Base-by-base conservation (phyloP, 2,113 vertebrate species). In the Microtus oregoni region DNA sequence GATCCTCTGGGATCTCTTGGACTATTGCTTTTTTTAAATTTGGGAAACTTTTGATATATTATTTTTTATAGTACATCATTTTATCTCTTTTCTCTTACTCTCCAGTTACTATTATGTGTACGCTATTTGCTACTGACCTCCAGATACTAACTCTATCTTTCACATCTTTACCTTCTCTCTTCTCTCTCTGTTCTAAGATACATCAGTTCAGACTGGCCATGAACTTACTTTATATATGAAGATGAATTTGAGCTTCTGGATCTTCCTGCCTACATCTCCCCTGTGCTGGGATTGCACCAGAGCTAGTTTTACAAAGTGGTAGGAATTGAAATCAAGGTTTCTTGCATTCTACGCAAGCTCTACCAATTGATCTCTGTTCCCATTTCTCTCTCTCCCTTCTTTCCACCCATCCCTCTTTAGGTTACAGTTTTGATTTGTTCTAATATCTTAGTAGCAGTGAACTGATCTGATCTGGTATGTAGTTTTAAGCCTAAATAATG, bases 51-150 rank as follows among this genome's bases (percentile, higher is more conserved):
- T 14, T 79, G 32, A 90, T 73, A 10, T 50, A 93, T 28, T 76
- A 52, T 94, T 83, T n/a, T 58, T 50, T 13, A 65, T 93, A 81
- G 26, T 79, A 76, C 67, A 79, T 93, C 35, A 47, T 19, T 65
- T 76, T n/a, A 32, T 50, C 41, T 94, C 70, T 24, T 63, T 91
- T 19, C 61, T 75, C 10, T 92, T n/a, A 6, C 41, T 52, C 20
- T 55, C 14, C 17, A 95, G 73, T 5, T 86, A 35, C 52, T 93
- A 50, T 44, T 77, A 22, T 2, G 4, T 89, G n/a, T 55, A 58
- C 81, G 63, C 10, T 89, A 85, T 41, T 91, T 86, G 32, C 8
- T 90, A 14, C 82, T 92, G 44, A 87, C 4, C 14, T 90, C 32
- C 19, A 92, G 26, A 76, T 41, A 65, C 11, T 58, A 44, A 50